phyloP scores from a whole-genome alignment of 2,113 vertebrate genomes.

The Probosciger aterrimus region DNA sequence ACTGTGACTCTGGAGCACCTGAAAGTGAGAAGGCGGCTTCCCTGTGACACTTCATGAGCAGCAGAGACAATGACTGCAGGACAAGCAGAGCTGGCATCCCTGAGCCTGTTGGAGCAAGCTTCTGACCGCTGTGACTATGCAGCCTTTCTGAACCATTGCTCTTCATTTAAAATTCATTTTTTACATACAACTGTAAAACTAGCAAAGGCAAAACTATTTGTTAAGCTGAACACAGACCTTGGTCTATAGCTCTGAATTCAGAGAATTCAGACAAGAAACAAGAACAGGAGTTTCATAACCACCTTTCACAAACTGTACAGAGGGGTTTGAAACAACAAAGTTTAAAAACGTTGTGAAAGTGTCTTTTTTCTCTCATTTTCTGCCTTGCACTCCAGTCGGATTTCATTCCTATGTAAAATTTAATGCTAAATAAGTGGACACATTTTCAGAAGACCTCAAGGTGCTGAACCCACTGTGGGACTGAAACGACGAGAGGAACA shows the following conservation, averaged over 20 bases:
- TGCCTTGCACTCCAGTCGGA: background rate
- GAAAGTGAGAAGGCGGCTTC: too few species aligned
- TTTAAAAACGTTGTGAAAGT: background rate
- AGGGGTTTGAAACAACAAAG: background rate
- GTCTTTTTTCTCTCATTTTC: background rate
- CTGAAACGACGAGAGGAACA: background rate
- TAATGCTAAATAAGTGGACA: background rate
- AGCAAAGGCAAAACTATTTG: background rate
- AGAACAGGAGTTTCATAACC: background rate
- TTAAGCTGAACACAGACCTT: background rate
- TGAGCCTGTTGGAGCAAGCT: background rate
- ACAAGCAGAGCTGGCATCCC: background rate
- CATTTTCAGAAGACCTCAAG: background rate
- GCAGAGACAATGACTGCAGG: background rate
- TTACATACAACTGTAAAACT: background rate
- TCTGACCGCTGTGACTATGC: background rate
- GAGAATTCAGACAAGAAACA: background rate
- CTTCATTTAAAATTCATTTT: background rate
- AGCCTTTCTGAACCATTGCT: background rate
- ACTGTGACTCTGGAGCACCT: background rate
- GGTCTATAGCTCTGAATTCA: background rate
- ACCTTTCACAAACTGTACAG: background rate
- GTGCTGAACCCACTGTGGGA: background rate
- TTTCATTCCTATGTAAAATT: background rate
- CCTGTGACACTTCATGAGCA: fast-evolving